Evolutionary conservation across 2,113 vertebrate species (phyloP).

Genomic region (Monopterus albus): DNA sequence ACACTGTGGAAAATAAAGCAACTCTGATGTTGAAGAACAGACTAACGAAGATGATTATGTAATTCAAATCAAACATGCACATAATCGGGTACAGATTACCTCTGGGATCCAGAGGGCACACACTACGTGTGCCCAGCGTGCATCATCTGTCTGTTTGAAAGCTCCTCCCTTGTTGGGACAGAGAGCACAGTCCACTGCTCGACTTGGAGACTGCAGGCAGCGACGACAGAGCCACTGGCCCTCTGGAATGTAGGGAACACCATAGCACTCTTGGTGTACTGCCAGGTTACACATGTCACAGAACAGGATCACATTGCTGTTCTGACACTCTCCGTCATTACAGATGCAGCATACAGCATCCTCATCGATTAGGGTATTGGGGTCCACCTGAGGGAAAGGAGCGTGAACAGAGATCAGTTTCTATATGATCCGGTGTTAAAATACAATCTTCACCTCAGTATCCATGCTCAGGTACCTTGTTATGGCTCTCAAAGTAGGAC

Average conservation of each 20-base stretch:
- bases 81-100: constrained; percentile 61
- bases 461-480: constrained; percentile 84
- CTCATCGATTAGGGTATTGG: constrained; percentile 94
- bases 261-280: constrained; percentile 98
- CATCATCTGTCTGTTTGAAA: constrained; percentile 98
- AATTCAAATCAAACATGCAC: background rate
- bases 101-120: constrained; percentile 99
- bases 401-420: background rate
- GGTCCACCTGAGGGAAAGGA: constrained; percentile 84
- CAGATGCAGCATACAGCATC: constrained; percentile 99
- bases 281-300: constrained; percentile 99
- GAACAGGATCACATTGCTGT: constrained; percentile 99
- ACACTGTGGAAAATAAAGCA: no score
- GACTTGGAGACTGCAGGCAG: constrained; percentile 96
- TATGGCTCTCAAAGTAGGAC: constrained; percentile 99
- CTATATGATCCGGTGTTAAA: background rate
- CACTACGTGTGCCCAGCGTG: constrained; percentile 97
- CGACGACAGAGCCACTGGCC: constrained; percentile 99
- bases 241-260: constrained; percentile 98
- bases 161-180: constrained; percentile 99
- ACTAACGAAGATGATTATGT: background rate
- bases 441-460: background rate
- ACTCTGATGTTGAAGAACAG: background rate
- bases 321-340: constrained; percentile 98
- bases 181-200: constrained; percentile 97